These are phyloP conservation scores for Kryptolebias ocellatus DNA, from an alignment of 2,797 vertebrate species.

Conservation along the genomic window DNA sequence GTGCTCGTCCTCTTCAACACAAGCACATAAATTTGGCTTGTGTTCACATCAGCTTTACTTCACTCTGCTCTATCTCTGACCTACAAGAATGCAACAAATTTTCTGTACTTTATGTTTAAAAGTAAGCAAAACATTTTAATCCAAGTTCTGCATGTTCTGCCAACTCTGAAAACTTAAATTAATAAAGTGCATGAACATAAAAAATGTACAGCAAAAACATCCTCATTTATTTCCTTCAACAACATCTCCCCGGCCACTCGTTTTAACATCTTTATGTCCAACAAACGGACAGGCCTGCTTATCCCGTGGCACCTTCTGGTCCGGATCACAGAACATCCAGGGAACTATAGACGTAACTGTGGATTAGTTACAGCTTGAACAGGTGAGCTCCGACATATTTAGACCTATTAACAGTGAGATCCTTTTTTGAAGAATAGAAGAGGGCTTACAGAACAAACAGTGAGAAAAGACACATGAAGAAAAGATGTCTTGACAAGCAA, in stretches of 20 bases:
- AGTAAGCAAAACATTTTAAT: neutral
- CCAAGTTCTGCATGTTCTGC: conserved; percentile 11
- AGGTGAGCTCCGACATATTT: conserved; percentile 61
- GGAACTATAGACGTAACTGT: conserved; percentile 50
- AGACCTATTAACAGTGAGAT: conserved; percentile 60
- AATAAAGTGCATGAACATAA: conserved; percentile 19
- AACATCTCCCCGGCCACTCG: neutral
- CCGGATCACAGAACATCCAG: conserved; percentile 46
- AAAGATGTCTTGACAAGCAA: conserved; percentile 6
- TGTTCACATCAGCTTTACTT: conserved; percentile 48
- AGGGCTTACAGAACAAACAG: conserved; percentile 23
- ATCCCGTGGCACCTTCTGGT: conserved; percentile 42
- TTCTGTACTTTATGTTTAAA: neutral
- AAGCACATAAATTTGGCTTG: conserved; percentile 47
- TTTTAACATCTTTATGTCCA: neutral
- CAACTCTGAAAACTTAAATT: conserved; percentile 9
- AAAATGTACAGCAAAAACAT: conserved; percentile 30
- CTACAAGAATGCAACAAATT: conserved; percentile 30
- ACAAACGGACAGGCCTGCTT: conserved; percentile 32
- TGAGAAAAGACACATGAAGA: conserved; percentile 10
- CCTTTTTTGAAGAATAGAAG: conserved; percentile 60
- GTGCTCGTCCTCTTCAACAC: conserved; percentile 44
- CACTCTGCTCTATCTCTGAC: conserved; percentile 42
- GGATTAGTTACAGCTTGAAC: conserved; percentile 68
- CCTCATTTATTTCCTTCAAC: conserved; percentile 4